Base-by-base conservation (phyloP, 1,140 invertebrate species). In the Zophobas atratus region DNA sequence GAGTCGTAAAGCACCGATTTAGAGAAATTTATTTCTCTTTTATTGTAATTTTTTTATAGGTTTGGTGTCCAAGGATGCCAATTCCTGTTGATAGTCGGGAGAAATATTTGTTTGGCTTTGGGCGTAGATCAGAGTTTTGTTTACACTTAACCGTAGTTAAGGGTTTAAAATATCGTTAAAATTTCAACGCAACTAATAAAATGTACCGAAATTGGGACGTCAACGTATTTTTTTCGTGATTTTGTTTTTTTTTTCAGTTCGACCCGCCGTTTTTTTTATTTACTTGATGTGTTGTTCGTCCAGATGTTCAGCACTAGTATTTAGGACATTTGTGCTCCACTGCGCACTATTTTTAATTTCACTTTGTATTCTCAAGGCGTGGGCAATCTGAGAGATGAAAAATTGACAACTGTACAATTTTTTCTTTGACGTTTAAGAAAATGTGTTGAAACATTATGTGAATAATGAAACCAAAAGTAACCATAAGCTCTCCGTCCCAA, bases 1-100 rank as follows among this genome's bases (percentile, higher is more conserved):
- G n/a, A 51, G 49, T 51, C 49, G 49, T 51, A 51, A 51, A 51
- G 4, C 49, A 51, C 49, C 49, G 49, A 51, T 51, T 51, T 51
- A 51, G 49, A 5, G 2, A 6, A 51, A 51, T 51, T 51, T 51
- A 51, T 51, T 0, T 4, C 4, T 5, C 4, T 51, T 51, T 51
- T 51, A 51, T 51, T 51, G 49, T 51, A 20, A 51, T 51, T 51
- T 51, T 51, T 51, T 51, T 51, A 51, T 51, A 51, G 49, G 20
- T 51, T 51, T 51, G 49, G 6, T 51, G 49, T 6, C 4, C 4
- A 20, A 51, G 49, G 49, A 51, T 51, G 49, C 49, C 49, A 51
- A 51, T 51, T 51, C 49, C 4, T 51, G 43, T 46, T 46, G 43
- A 46, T 46, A 46, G 43, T 20, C 3, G 2, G 49, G 49, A 51